phyloP scores from a whole-genome alignment of 2,797 vertebrate species.

The Galagoides demidoff region DNA sequence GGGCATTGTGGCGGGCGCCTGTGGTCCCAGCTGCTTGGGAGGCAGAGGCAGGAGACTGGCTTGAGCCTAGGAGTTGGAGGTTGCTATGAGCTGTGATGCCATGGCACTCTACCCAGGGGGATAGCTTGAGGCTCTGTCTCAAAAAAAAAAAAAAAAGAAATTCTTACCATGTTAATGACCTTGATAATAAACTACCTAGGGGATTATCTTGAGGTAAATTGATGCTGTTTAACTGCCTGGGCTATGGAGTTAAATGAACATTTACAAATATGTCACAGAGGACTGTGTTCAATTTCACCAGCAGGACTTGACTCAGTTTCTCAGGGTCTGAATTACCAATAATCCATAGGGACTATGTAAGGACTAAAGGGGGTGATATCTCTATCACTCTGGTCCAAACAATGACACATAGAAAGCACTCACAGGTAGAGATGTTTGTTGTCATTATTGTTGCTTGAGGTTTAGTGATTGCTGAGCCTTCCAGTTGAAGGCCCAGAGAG shows the following conservation, averaged over 20 bases:
- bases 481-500: neutral
- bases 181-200: conserved; percentile 4
- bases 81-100: too few relatives aligned
- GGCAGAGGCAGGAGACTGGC: too few relatives aligned
- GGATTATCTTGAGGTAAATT: conserved; percentile 4
- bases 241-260: neutral
- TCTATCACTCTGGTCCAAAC: neutral
- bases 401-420: neutral
- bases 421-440: neutral
- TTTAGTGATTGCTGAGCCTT: neutral
- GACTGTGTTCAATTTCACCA: conserved; percentile 13
- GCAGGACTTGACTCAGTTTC: conserved; percentile 15
- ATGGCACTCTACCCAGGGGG: too few relatives aligned
- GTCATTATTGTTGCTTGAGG: neutral
- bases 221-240: neutral
- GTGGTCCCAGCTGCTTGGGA: too few relatives aligned
- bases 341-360: neutral
- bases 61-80: too few relatives aligned
- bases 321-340: neutral
- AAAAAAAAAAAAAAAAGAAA: too few relatives aligned
- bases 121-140: too few relatives aligned
- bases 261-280: neutral
- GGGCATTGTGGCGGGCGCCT: too few relatives aligned
- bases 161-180: neutral
- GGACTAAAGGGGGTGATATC: neutral